A percentile compares a stretch with the other conserved stretches of the same genome.
Evolutionary conservation across 2,113 vertebrate species (phyloP).

Genomic region (Prinia subflava): DNA sequence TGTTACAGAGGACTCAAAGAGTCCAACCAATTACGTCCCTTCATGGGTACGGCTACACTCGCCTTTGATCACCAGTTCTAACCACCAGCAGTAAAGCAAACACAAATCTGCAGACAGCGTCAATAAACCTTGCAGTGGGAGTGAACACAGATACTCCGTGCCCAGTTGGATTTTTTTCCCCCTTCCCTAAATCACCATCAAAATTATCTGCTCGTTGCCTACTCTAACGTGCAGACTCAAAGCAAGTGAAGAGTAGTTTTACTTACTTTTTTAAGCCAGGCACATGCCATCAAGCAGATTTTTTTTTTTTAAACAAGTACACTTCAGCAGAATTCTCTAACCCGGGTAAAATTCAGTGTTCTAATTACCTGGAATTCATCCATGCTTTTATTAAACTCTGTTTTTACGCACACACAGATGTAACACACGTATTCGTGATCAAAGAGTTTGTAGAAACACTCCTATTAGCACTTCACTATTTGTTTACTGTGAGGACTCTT

Average conservation of each 20-base stretch:
- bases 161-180: neutral
- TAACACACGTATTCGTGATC: accelerated
- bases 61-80: conserved; percentile 65
- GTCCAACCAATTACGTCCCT: conserved; percentile 57
- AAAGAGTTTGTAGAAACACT: neutral
- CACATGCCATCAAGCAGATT: neutral
- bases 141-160: neutral
- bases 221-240: neutral
- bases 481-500: neutral
- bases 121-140: conserved; percentile 39
- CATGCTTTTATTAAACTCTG: neutral
- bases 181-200: neutral
- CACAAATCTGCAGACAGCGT: conserved; percentile 54
- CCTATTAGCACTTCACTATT: neutral
- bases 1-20: conserved; percentile 57
- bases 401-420: neutral
- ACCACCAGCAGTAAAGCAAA: conserved; percentile 63
- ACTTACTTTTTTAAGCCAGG: neutral
- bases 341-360: neutral
- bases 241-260: neutral
- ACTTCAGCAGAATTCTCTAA: neutral
- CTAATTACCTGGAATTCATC: neutral
- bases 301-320: neutral
- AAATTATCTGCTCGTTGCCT: neutral
- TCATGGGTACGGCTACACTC: neutral